Evolutionary conservation across 2,888 invertebrate genomes (phyloP).

Genomic region (Syrista parreyssii): DNA sequence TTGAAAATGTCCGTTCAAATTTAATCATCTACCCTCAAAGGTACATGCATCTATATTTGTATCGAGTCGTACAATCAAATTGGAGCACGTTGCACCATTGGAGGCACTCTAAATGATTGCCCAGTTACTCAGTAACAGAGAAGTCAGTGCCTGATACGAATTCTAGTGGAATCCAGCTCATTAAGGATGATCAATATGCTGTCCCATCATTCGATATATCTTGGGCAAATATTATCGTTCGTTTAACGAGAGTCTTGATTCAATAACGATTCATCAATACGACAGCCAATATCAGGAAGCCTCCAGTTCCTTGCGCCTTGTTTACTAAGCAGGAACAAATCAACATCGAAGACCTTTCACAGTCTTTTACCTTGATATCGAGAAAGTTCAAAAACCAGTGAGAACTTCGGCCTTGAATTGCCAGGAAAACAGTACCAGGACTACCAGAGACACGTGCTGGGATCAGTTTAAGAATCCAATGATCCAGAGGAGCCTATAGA

Average conservation of each 20-base stretch:
- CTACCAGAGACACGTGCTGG: neutral
- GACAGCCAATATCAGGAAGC: neutral
- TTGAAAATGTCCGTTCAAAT: neutral
- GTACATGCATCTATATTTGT: neutral
- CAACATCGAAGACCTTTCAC: neutral
- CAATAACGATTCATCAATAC: conserved; percentile 3
- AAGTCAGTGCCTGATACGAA: neutral
- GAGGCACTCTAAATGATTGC: neutral
- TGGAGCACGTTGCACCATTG: neutral
- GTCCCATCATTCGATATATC: neutral
- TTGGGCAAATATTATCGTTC: conserved; percentile 3
- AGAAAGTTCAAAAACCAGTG: neutral
- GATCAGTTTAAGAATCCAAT: neutral
- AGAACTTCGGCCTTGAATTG: neutral
- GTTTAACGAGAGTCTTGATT: conserved; percentile 1
- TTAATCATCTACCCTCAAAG: neutral
- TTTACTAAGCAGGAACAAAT: neutral
- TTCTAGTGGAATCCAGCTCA: neutral
- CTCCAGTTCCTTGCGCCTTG: neutral
- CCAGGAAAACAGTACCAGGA: neutral
- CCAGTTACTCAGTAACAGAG: neutral
- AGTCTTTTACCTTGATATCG: neutral
- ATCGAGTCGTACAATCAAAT: neutral
- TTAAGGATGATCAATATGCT: neutral
- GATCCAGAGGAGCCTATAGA: neutral